These are phyloP conservation scores for Pollenia labialis DNA, from an alignment of 2,888 invertebrate species.

Conservation along the genomic window DNA sequence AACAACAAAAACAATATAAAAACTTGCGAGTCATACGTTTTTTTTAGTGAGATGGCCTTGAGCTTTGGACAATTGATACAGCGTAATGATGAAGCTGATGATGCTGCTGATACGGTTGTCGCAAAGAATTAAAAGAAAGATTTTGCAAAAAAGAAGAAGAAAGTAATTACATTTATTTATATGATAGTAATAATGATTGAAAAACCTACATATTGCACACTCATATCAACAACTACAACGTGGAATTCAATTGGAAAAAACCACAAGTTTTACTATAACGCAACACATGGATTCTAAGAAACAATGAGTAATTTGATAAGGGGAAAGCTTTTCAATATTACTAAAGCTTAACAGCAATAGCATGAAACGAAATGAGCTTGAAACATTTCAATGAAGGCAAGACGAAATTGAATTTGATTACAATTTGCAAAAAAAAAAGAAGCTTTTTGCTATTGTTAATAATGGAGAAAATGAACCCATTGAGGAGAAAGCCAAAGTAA, in stretches of 20 bases:
- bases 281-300: background rate
- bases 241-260: slow-evolving; percentile 22
- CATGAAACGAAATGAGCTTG: slow-evolving; percentile 38
- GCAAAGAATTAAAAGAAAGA: slow-evolving; percentile 13
- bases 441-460: background rate
- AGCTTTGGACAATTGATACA: slow-evolving; percentile 67
- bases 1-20: slow-evolving; percentile 27
- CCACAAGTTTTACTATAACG: slow-evolving; percentile 7
- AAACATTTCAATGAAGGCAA: slow-evolving; percentile 31
- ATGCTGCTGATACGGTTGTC: slow-evolving; percentile 32
- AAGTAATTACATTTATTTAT: background rate
- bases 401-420: background rate
- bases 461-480: slow-evolving; percentile 1
- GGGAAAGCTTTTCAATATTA: slow-evolving; percentile 29
- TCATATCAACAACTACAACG: slow-evolving; percentile 13
- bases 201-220: background rate
- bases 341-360: background rate
- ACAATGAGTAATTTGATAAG: background rate
- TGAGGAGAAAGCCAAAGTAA: background rate
- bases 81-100: slow-evolving; percentile 44
- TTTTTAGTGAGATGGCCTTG: slow-evolving; percentile 66
- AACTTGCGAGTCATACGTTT: slow-evolving; percentile 30
- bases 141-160: background rate
- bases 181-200: slow-evolving; percentile 9
- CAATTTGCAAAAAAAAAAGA: no score